Evolutionary conservation across 2,797 vertebrate species (phyloP), one percentile per base, ranked within the genome.

Genomic region (Coreius guichenoti): DNA sequence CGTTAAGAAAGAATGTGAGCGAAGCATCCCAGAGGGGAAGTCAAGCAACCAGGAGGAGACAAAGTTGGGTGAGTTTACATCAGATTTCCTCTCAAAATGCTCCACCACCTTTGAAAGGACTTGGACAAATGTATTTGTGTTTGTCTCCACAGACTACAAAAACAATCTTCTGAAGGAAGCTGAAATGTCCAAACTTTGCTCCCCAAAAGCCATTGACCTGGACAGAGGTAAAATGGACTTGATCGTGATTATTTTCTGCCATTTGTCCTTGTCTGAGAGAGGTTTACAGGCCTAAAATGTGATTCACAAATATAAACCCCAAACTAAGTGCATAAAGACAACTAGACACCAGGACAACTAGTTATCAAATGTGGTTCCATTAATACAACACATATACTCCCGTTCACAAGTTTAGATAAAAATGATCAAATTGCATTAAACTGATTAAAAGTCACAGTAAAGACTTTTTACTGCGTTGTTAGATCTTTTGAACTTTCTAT

Each of bases 161-260:
- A 99, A 99, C 95, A 99, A 99, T 94, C 96, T 99, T 88, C 91
- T 98, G 89, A 98, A 97, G 92, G 98, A 98, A 87, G 94, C 93
- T 19, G 95, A 95, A 86, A 92, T 95, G 87, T 94, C 90, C 87
- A 91, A 93, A 81, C 87, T 92, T 75, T 90, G 94, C 74, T 93
- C 91, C 43, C 93, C 96, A 33, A 98, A 99, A 93, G 94, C 96
- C 84, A 95, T 98, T 0, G 97, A 98, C 92, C 94, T 98, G 89
- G 97, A 99, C 93, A 96, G 95, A 96, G 98, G 98, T 99, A 94
- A 93, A 67, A 76, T 13, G 9, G 36, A 65, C 26, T 5, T 45
- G 51, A 17, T 19, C 43, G 5, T 54, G 7, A 68, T 43, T 45
- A 33, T 26, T 12, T 54, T 61, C 23, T 29, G 36, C 5, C 31